Base-by-base conservation (phyloP, 2,113 vertebrate genomes). In the Tor tambroides region DNA sequence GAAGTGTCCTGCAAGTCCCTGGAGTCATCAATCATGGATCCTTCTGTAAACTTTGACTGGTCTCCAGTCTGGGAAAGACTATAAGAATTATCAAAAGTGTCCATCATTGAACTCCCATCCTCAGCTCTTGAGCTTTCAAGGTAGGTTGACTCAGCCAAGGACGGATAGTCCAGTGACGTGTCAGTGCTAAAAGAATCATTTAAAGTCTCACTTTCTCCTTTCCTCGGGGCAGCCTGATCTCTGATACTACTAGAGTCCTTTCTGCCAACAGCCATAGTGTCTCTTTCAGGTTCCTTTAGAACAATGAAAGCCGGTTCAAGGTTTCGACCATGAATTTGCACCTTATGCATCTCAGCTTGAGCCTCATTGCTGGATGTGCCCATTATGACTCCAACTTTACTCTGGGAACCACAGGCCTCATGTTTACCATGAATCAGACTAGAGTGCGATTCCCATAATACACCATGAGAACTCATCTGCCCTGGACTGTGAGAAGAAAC, bases 1-100 rank as follows among this genome's bases (percentile, higher is more conserved):
- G 91, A 92, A 5, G 65, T 72, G 63, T 90, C 90, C 41, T 76
- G 86, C 80, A 89, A 78, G 51, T 91, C 87, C 86, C 87, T 90
- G 51, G 93, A 93, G 59, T 89, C 85, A 3, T 92, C 89, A 19
- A 67, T 43, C 28, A 84, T 89, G 26, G 76, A 93, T 49, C 30
- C 84, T 43, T 86, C 75, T 11, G 54, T 91, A 77, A 91, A 92
- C 46, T 76, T 80, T 59, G 88, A 61, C 1, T 88, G 91, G 49
- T 92, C 87, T 19, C 89, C 89, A 23, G 80, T 19, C 26, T 59
- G 80, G 2, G 90, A 93, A 89, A 80, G 75, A 26, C 91, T 88
- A 0, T 26, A 61, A 6, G 91, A 87, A 67, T 86, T 79, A 11
- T 90, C 89, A 76, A 88, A 94, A 35, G 88, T 83, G 72, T 91